Evolutionary conservation across 2,113 vertebrate species (phyloP).

Genomic region (Ptilonorhynchus violaceus): DNA sequence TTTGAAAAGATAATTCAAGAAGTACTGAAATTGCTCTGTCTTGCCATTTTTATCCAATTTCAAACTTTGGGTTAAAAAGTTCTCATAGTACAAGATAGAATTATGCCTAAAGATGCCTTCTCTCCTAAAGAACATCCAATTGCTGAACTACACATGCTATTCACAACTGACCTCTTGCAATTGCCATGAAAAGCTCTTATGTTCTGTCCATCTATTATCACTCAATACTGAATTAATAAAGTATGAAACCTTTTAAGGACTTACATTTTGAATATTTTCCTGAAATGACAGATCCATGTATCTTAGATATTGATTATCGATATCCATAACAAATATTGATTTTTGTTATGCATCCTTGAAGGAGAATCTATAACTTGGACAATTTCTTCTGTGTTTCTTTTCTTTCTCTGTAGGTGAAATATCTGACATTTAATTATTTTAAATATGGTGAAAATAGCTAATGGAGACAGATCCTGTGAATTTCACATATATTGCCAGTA

Average conservation of each 20-base stretch:
- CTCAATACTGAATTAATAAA: not conserved
- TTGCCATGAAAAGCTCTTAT: not conserved
- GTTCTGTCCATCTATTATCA: not conserved
- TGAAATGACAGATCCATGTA: not conserved
- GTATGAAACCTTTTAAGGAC: constrained; percentile 1
- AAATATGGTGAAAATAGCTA: not conserved
- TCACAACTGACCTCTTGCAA: not conserved
- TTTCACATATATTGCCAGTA: not conserved
- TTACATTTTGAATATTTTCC: constrained; percentile 1
- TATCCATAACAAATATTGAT: no score
- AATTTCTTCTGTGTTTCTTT: not conserved
- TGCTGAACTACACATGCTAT: not conserved
- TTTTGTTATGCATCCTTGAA: not conserved
- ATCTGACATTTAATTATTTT: not conserved
- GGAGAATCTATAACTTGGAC: not conserved
- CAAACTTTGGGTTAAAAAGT: constrained; percentile 9
- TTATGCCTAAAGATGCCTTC: constrained; percentile 9
- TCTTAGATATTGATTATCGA: no score
- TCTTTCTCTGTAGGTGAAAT: not conserved
- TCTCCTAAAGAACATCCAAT: not conserved
- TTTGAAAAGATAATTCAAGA: constrained; percentile 25
- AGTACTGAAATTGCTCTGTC: constrained; percentile 32
- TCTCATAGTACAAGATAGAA: not conserved
- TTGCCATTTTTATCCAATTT: constrained; percentile 49
- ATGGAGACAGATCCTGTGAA: not conserved